Evolutionary conservation across 1,140 invertebrate species (phyloP).

Genomic region (Ostrea edulis): DNA sequence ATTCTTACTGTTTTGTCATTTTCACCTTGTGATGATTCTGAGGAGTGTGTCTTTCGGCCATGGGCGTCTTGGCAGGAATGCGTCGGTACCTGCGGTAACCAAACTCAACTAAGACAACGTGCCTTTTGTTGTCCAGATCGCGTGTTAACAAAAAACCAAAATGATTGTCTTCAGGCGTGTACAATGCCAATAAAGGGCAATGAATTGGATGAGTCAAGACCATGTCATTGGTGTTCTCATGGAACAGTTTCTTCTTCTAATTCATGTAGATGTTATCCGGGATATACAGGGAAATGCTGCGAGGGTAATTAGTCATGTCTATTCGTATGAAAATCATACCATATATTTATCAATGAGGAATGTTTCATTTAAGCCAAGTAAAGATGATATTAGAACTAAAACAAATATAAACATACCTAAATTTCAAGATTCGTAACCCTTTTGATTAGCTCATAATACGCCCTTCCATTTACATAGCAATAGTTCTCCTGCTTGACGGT

Average conservation of each 20-base stretch:
- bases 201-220: not conserved
- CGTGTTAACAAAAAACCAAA: not conserved
- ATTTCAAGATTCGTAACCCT: too few relatives aligned
- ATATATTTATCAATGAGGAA: too few relatives aligned
- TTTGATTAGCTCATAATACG: too few relatives aligned
- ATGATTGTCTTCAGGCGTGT: not conserved
- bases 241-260: not conserved
- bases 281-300: not conserved
- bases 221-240: not conserved
- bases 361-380: too few relatives aligned
- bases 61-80: not conserved
- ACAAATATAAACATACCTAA: too few relatives aligned
- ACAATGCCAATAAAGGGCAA: not conserved
- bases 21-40: not conserved
- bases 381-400: too few relatives aligned
- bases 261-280: not conserved
- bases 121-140: not conserved
- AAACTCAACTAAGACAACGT: not conserved
- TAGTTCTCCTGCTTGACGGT: too few relatives aligned
- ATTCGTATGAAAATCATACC: too few relatives aligned
- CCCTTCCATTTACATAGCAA: too few relatives aligned
- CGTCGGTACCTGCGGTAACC: not conserved
- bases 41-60: not conserved
- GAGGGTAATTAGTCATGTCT: not conserved
- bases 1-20: too few relatives aligned